A percentile compares a stretch with the other conserved stretches of the same genome.
phyloP scores from a whole-genome alignment of 2,888 invertebrate species.

The Poecilus cupreus region DNA sequence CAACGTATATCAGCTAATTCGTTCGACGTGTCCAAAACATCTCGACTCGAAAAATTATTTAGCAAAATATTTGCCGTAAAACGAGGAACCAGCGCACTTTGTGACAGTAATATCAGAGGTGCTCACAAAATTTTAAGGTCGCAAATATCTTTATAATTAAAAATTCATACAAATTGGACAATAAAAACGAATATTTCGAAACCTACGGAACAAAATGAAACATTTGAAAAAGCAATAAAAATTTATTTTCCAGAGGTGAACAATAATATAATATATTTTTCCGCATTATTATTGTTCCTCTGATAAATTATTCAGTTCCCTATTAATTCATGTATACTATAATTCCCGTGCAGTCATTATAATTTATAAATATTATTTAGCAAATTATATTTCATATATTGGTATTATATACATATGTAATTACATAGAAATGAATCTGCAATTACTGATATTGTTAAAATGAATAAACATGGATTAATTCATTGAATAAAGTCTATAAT shows the following conservation, averaged over 20 bases:
- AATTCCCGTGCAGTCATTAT: constrained; percentile 22
- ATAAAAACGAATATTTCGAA: background rate
- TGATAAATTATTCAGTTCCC: constrained; percentile 11
- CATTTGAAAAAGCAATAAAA: background rate
- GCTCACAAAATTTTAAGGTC: background rate
- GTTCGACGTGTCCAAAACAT: background rate
- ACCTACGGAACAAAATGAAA: background rate
- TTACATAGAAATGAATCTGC: background rate
- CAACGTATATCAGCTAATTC: constrained; percentile 33
- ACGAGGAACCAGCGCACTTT: background rate
- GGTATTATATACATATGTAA: background rate
- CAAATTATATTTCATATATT: constrained; percentile 3
- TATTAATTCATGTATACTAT: background rate
- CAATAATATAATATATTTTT: background rate
- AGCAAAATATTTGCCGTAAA: constrained; percentile 7
- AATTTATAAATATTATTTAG: constrained; percentile 25
- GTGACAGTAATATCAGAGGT: background rate
- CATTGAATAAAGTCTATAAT: background rate
- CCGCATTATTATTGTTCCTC: background rate
- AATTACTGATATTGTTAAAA: background rate
- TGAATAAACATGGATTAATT: background rate
- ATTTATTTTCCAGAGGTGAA: background rate
- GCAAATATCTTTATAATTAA: background rate
- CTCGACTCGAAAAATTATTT: constrained; percentile 9
- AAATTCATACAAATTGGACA: background rate